Evolutionary conservation across 1,140 invertebrate species (phyloP).

Genomic region (Platyscapa corneri): DNA sequence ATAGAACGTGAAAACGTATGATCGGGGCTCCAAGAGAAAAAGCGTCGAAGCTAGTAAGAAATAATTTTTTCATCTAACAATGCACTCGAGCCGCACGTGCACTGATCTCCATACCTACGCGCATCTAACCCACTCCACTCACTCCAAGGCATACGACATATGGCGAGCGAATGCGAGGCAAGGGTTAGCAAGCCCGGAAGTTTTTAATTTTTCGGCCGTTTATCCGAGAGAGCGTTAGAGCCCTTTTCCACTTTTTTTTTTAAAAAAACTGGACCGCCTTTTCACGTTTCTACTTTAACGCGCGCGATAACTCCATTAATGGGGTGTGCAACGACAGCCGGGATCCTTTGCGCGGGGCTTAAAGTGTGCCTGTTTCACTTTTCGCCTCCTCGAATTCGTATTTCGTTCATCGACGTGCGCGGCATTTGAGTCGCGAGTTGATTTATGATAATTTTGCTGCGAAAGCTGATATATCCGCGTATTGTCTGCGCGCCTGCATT

Average conservation of each 20-base stretch:
- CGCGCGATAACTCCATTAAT: neutral
- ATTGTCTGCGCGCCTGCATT: neutral
- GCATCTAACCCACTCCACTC: neutral
- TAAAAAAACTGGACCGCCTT: neutral
- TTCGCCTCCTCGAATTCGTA: neutral
- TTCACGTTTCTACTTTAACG: neutral
- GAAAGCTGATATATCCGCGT: neutral
- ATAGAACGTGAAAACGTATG: neutral
- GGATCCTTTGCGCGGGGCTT: neutral
- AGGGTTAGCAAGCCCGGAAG: conserved; percentile 35
- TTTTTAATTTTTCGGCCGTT: conserved; percentile 43
- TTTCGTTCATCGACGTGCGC: neutral
- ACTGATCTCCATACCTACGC: neutral
- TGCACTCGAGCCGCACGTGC: neutral
- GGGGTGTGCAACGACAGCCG: neutral
- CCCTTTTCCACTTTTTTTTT: neutral
- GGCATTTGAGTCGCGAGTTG: neutral
- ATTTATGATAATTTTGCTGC: conserved; percentile 5
- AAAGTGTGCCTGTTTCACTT: neutral
- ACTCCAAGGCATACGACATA: conserved; percentile 9
- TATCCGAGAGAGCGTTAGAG: neutral
- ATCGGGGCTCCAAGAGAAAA: neutral
- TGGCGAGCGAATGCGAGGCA: conserved; percentile 12
- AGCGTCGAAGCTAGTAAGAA: neutral
- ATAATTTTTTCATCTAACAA: conserved; percentile 22